Percentiles rank a stretch among this genome's conserved stretches.
Conservation (phyloP, 2,888 invertebrate genomes). For the Philopedon plagiatum region DNA sequence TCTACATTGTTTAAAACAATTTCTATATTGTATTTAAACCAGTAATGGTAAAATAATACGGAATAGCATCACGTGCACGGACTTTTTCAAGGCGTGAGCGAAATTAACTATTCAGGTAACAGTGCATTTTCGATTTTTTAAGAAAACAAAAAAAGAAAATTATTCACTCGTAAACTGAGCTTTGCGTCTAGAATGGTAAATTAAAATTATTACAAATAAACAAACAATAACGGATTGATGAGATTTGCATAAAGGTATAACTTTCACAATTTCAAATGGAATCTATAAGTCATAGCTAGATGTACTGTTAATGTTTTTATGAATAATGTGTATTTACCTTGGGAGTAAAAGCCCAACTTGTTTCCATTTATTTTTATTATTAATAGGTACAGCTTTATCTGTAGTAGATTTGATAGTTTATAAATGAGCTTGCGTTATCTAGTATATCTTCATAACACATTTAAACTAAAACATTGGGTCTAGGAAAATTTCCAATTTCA, state of each 20-base stretch:
- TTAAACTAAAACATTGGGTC: not conserved
- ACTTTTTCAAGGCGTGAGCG: slow-evolving; percentile 37
- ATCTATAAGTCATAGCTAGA: slow-evolving; percentile 27
- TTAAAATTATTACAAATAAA: slow-evolving; percentile 36
- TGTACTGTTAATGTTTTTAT: slow-evolving; percentile 37
- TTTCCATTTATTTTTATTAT: slow-evolving; percentile 20
- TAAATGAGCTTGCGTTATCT: slow-evolving; percentile 7
- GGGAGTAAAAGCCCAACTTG: slow-evolving; percentile 7
- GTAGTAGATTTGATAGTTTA: slow-evolving; percentile 4
- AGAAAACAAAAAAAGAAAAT: slow-evolving; percentile 6
- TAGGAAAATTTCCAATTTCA: not conserved
- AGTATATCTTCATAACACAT: slow-evolving; percentile 4
- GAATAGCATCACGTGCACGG: slow-evolving; percentile 23
- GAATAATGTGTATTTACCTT: slow-evolving; percentile 36
- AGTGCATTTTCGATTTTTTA: slow-evolving; percentile 24
- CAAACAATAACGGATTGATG: slow-evolving; percentile 32
- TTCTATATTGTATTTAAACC: slow-evolving; percentile 12
- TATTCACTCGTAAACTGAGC: slow-evolving; percentile 8
- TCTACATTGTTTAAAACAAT: slow-evolving; percentile 20
- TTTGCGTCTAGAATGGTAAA: slow-evolving; percentile 22
- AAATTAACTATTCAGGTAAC: slow-evolving; percentile 32
- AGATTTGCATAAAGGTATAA: slow-evolving; percentile 30
- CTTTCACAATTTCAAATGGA: slow-evolving; percentile 33
- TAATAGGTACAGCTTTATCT: slow-evolving; percentile 7
- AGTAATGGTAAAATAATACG: slow-evolving; percentile 7